Percentiles rank a stretch among this genome's conserved stretches.
phyloP scores from a whole-genome alignment of 2,113 vertebrate species.

The Dendropsophus ebraccatus region DNA sequence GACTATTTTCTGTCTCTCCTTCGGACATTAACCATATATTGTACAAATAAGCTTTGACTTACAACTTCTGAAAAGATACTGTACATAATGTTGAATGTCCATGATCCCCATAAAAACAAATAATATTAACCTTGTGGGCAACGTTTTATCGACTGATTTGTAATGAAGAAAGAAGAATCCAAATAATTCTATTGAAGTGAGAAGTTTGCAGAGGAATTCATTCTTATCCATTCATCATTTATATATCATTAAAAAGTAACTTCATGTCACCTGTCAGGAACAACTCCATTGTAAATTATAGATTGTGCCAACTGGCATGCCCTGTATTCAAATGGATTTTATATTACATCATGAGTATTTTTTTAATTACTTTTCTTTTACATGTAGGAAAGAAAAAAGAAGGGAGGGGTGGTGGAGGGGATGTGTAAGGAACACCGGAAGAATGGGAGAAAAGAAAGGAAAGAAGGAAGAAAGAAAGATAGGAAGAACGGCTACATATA shows the following conservation, averaged over 20 bases:
- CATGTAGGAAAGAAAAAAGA: background rate
- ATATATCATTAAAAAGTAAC: constrained; percentile 24
- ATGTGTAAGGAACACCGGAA: background rate
- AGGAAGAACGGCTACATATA: background rate
- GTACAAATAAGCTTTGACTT: too few species aligned
- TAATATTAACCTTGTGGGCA: too few species aligned
- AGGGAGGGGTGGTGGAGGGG: background rate
- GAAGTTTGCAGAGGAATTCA: background rate
- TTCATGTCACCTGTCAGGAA: constrained; percentile 14
- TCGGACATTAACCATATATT: too few species aligned
- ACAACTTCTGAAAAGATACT: too few species aligned
- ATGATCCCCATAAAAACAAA: too few species aligned
- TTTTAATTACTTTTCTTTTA: background rate
- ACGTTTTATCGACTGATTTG: too few species aligned
- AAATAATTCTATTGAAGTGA: background rate
- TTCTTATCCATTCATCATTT: constrained; percentile 1
- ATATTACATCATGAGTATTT: background rate
- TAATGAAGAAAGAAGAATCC: background rate
- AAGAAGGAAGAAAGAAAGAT: background rate
- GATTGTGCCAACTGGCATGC: constrained; percentile 2
- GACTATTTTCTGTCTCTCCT: too few species aligned
- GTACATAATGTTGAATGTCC: too few species aligned
- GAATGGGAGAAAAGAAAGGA: background rate
- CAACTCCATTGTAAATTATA: background rate
- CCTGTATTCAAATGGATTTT: background rate